These are phyloP conservation scores for Oncorhynchus masou DNA, from an alignment of 2,113 vertebrate species.

Conservation along the genomic window DNA sequence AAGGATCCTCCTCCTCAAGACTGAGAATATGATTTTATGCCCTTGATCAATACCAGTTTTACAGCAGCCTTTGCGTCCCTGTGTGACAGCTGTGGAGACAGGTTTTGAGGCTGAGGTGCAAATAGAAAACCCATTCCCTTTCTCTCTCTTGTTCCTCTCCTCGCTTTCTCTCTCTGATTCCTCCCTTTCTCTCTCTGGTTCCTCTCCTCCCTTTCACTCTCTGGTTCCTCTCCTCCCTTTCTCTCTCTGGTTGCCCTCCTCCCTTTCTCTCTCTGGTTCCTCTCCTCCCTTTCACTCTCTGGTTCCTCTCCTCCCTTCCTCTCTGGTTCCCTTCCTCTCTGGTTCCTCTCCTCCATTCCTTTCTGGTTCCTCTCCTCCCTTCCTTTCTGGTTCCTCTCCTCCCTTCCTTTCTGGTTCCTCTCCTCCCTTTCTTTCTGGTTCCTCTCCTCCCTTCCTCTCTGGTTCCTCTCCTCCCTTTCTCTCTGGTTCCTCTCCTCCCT, in stretches of 20 bases:
- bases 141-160: not conserved
- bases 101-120: constrained; percentile 59
- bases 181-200: constrained; percentile 24
- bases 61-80: constrained; percentile 10
- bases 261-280: too few species aligned
- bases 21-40: constrained; percentile 48
- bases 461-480: too few species aligned
- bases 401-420: not conserved
- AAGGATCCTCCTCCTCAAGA: not conserved
- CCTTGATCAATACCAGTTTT: constrained; percentile 56
- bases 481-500: too few species aligned
- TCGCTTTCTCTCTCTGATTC: too few species aligned
- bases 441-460: too few species aligned
- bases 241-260: too few species aligned
- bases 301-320: constrained; percentile 22
- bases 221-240: too few species aligned
- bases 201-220: constrained; percentile 22
- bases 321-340: not conserved
- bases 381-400: too few species aligned
- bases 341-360: not conserved
- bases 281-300: constrained; percentile 10
- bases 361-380: too few species aligned
- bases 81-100: constrained; percentile 48
- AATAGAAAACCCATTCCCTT: constrained; percentile 46
- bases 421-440: too few species aligned